Conservation (phyloP, 2,888 invertebrate genomes). For the Pecten maximus region DNA sequence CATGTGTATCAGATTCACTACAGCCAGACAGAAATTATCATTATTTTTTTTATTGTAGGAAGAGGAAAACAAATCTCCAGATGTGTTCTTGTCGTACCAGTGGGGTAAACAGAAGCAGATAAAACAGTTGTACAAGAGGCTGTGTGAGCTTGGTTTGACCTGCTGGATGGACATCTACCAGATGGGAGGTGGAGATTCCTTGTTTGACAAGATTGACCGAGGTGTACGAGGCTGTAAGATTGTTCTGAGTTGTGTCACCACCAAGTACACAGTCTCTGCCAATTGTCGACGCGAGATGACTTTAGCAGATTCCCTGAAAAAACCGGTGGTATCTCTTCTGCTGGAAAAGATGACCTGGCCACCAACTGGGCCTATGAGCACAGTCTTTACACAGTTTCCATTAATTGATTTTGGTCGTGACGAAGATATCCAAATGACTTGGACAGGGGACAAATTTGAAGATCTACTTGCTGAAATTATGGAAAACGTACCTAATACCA, state of each 20-base stretch:
- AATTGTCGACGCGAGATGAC: conserved; percentile 76
- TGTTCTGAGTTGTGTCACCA: conserved; percentile 66
- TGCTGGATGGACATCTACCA: conserved; percentile 80
- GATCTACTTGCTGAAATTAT: conserved; percentile 60
- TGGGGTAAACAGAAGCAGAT: conserved; percentile 79
- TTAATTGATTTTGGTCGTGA: conserved; percentile 69
- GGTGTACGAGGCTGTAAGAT: conserved; percentile 69
- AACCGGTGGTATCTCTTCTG: conserved; percentile 74
- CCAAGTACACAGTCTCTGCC: conserved; percentile 71
- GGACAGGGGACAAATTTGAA: conserved; percentile 65
- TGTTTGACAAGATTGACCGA: conserved; percentile 78
- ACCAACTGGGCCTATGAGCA: conserved; percentile 76
- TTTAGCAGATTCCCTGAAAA: conserved; percentile 73
- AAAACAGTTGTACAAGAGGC: conserved; percentile 67
- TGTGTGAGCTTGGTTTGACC: conserved; percentile 68
- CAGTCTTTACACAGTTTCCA: conserved; percentile 70
- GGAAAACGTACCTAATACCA: conserved; percentile 42
- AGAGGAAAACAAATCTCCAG: conserved; percentile 43
- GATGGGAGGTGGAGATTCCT: conserved; percentile 80
- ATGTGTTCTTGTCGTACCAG: conserved; percentile 79
- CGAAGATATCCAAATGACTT: conserved; percentile 56
- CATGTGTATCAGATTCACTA: too few species aligned
- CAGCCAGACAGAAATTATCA: too few species aligned
- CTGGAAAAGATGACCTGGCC: conserved; percentile 75
- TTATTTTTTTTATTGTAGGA: neutral